Conservation (phyloP, 2,888 invertebrate genomes). For the Oligia strigilis region DNA sequence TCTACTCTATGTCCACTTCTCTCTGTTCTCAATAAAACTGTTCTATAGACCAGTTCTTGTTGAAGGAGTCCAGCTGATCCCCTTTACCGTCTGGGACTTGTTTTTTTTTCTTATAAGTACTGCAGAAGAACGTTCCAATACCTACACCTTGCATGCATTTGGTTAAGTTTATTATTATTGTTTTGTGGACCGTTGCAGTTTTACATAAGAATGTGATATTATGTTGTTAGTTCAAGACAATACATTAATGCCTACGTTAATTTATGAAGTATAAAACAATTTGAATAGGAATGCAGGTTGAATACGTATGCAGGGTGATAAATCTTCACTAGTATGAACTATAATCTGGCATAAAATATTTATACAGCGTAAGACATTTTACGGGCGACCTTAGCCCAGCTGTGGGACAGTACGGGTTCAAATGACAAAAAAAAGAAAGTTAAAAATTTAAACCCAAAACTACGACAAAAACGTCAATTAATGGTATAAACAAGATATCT, state of each 20-base stretch:
- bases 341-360: not conserved
- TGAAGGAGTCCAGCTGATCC: too few relatives aligned
- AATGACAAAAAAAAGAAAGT: too few relatives aligned
- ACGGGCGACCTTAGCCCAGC: not conserved
- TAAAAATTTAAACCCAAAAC: too few relatives aligned
- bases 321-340: slow-evolving; percentile 11
- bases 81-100: too few relatives aligned
- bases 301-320: not conserved
- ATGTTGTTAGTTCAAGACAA: slow-evolving; percentile 15
- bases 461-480: too few relatives aligned
- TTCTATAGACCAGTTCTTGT: too few relatives aligned
- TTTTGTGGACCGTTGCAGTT: not conserved
- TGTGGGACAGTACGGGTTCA: not conserved
- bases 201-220: slow-evolving; percentile 25
- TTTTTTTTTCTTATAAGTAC: too few relatives aligned
- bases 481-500: too few relatives aligned
- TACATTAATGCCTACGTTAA: not conserved
- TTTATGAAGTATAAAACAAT: slow-evolving; percentile 5
- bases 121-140: not conserved
- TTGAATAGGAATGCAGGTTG: slow-evolving; percentile 39
- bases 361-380: not conserved
- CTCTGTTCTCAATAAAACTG: too few relatives aligned
- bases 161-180: not conserved
- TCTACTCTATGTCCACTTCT: too few relatives aligned
- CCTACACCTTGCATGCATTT: too few relatives aligned